These are phyloP conservation scores for Solen grandis DNA, from an alignment of 1,140 invertebrate species.

Conservation along the genomic window DNA sequence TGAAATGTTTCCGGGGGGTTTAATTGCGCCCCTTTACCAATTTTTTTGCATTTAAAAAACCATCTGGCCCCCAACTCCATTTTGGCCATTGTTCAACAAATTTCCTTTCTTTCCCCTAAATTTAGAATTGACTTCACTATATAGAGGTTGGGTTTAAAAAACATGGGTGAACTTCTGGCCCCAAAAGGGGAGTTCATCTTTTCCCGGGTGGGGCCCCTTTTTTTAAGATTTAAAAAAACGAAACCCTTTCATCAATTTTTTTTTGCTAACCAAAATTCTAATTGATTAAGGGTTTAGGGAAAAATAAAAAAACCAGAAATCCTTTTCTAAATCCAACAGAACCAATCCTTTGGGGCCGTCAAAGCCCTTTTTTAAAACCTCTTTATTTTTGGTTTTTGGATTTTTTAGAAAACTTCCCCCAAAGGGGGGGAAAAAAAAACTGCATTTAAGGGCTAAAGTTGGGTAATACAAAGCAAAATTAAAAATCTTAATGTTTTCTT, in stretches of 20 bases:
- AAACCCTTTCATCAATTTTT: constrained; percentile 72
- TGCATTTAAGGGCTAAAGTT: constrained; percentile 59
- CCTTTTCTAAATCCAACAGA: too few species aligned
- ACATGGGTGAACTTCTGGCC: constrained; percentile 50
- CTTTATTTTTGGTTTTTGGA: constrained; percentile 79
- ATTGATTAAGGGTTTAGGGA: not conserved
- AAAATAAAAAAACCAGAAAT: not conserved
- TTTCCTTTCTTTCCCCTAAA: constrained; percentile 29
- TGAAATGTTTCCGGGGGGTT: not conserved
- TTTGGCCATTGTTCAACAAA: constrained; percentile 35
- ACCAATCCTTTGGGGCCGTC: too few species aligned
- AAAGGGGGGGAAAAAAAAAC: too few species aligned
- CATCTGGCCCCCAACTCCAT: not conserved
- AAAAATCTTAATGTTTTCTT: constrained; percentile 71
- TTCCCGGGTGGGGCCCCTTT: constrained; percentile 68
- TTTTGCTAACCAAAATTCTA: constrained; percentile 74
- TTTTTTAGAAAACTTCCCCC: constrained; percentile 75
- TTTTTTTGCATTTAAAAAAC: not conserved
- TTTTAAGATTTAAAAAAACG: too few species aligned
- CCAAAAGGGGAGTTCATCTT: constrained; percentile 76
- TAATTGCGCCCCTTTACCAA: too few species aligned
- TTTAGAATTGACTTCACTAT: too few species aligned
- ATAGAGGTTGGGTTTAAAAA: too few species aligned
- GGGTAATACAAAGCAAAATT: constrained; percentile 62
- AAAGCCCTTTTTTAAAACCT: constrained; percentile 53